Evolutionary conservation across 2,888 invertebrate species (phyloP), one percentile per base, ranked within the genome.

Genomic region (Tortricodes alternella): DNA sequence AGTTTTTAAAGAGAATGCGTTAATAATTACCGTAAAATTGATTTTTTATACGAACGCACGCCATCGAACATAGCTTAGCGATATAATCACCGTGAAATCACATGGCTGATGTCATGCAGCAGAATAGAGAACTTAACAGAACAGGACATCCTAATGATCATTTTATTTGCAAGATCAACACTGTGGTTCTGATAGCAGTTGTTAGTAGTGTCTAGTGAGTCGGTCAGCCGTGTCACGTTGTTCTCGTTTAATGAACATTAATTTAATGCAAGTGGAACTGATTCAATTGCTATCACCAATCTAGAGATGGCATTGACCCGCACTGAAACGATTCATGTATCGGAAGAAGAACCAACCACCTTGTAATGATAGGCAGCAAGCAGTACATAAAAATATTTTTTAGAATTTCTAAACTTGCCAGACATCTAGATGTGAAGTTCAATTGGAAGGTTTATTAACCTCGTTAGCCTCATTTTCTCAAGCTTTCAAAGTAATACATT

Each of bases 241-340:
- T 76, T 72, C 73, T 64, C 64, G 74, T 73, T 78, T 85, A 87
- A 88, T 86, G 78, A 89, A 84, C 78, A 78, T 80, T 89, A 86
- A 88, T 89, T 89, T 74, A 76, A 76, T 87, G 85, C 86, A 89
- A 89, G 89, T 89, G 89, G 87, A 88, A 87, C 89, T 78, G 88
- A 89, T 89, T 89, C 88, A 86, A 87, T 89, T 88, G 86, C 79
- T 88, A 88, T 88, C 85, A 80, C 78, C 75, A 78, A 80, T 85
- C 73, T 78, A 73, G 66, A 78, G 71, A 71, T 75, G 85, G 82
- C 89, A 88, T 79, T 88, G 88, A 88, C 83, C 89, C 85, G 83
- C 80, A 77, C 74, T 74, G 78, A 83, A 83, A 82, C 73, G 76
- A 18, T 15, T 16, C 76, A 77, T 75, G 74, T 78, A 74, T 70